Evolutionary conservation across 2,888 invertebrate genomes (phyloP), one percentile per base, ranked within the genome.

Genomic region (Acronicta psi): DNA sequence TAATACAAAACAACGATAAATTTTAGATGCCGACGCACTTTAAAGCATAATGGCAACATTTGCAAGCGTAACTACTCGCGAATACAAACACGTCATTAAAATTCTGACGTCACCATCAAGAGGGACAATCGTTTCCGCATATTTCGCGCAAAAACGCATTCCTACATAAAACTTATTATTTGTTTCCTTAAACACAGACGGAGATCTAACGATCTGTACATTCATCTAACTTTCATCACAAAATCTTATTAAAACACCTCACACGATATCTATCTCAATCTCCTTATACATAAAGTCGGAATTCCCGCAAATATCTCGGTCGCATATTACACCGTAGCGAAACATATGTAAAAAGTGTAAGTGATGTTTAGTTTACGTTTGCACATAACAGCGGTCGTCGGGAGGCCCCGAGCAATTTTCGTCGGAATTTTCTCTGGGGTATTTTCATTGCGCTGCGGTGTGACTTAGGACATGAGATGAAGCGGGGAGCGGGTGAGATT

Each of bases 391-490:
- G 71, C 62, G 63, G 49, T 67, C 69, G 71, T 71, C 68, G 60
- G 59, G 40, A 63, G 64, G 69, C 74, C 73, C 64, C 40, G 68
- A 75, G 79, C 84, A 86, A 87, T 87, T 84, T 80, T 79, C 83
- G 80, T 79, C 75, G 80, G 79, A 83, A 83, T 84, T 83, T 82
- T 82, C 85, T 84, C 82, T 74, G 23, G 82, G 80, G 83, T 78
- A 69, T 81, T 81, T 70, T 63, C 74, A 75, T 79, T 75, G 40
- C 59, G 29, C 29, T 55, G 55, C 58, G 80, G 80, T 64, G 37
- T 56, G 77, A 85, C 51, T 40, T 20, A 73, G 11, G 56, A 14
- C 16, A 29, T 42, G 25, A 29, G 8, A 68, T 57, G 70, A 60
- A 31, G 45, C 64, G 64, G 34, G 36, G 9, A 55, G 74, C 70